Evolutionary conservation across 1,140 invertebrate genomes (phyloP), one percentile per base, ranked within the genome.

Genomic region (Heliconius himera): DNA sequence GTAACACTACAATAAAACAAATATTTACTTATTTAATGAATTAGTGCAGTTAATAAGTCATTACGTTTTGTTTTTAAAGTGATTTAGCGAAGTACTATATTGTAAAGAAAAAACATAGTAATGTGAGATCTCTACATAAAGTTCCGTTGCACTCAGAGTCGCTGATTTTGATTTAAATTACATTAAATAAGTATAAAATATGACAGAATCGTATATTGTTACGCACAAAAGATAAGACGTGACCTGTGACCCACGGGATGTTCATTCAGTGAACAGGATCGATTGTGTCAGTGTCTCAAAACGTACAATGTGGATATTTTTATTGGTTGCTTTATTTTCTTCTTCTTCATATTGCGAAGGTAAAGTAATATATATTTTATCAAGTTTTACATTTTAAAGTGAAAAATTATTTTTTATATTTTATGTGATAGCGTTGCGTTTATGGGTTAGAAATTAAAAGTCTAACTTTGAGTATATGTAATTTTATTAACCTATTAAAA

Each of bases 191-290:
- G 26, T 66, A 66, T 8, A 22, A n/a, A 60, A 60, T 60, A 60
- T n/a, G 1, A 29, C n/a, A 26, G 11, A 66, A 66, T 66, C 60
- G 26, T n/a, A 66, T 66, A 22, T 11, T 16, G 73, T 75, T 71
- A 70, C 70, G 56, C 41, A 75, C n/a, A 54, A 74, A 41, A 66
- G 82, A 83, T 83, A 83, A 83, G n/a, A 22, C 16, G 33, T 76
- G 82, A 78, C 82, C 82, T 81, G 77, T 77, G 79, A 78, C 76
- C 82, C 70, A 73, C 80, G 82, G 82, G 80, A 70, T 83, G 79
- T 79, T 66, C 82, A 83, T 83, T 83, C 70, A 79, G 78, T 79
- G 38, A 56, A 74, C 20, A 66, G 60, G 54, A 71, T 71, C 60
- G 41, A 75, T 74, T 79, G 78, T 79, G 74, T 33, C 22, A 29